phyloP scores from a whole-genome alignment of 2,797 vertebrate genomes.

The Erpetoichthys calabaricus region DNA sequence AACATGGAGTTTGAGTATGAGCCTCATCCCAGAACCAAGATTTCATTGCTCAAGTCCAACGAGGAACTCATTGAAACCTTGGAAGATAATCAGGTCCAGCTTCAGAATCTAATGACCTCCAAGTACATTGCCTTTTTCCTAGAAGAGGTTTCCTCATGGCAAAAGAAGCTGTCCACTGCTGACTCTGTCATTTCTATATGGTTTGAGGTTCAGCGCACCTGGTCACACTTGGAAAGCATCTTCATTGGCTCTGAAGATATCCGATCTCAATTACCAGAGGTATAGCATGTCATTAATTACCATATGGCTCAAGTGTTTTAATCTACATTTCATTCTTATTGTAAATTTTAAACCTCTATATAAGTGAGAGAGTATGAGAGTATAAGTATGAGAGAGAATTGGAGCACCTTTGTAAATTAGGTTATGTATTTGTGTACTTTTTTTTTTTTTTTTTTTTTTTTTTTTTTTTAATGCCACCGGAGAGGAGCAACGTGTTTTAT shows the following conservation, averaged over 20 bases:
- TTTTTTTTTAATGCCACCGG: too few relatives aligned
- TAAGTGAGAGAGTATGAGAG: background rate
- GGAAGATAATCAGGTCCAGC: slow-evolving; percentile 90
- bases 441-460: too few relatives aligned
- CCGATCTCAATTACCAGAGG: slow-evolving; percentile 80
- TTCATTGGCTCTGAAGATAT: slow-evolving; percentile 91
- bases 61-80: slow-evolving; percentile 82
- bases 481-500: too few relatives aligned
- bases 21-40: slow-evolving; percentile 49
- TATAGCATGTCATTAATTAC: slow-evolving; percentile 20
- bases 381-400: too few relatives aligned
- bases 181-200: slow-evolving; percentile 76
- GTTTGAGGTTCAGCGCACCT: slow-evolving; percentile 82
- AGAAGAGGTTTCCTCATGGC: slow-evolving; percentile 81
- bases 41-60: slow-evolving; percentile 59
- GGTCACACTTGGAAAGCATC: slow-evolving; percentile 91
- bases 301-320: background rate
- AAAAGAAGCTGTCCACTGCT: slow-evolving; percentile 60
- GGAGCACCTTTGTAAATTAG: background rate
- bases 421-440: background rate
- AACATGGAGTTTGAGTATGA: slow-evolving; percentile 79
- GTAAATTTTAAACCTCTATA: background rate
- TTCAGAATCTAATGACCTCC: slow-evolving; percentile 78
- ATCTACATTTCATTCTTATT: background rate
- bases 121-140: slow-evolving; percentile 75